Evolutionary conservation across 35 echinoderm and acorn worm genomes (phyloP).

Genomic region (Heliocidaris erythrogramma): DNA sequence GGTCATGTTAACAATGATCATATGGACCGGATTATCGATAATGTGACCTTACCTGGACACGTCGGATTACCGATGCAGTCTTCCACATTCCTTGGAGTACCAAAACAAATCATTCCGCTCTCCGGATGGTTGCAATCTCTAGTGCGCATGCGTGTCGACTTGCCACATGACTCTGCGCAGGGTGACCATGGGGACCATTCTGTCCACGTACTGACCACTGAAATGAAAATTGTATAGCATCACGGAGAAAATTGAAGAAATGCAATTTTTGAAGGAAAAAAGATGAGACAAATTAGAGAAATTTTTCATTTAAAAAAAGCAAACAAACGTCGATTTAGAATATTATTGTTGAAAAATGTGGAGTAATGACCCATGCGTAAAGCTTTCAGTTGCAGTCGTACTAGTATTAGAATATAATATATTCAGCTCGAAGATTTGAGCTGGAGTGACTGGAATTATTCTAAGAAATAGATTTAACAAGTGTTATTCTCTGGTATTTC

Average conservation of each 20-base stretch:
- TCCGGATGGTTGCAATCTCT: slow-evolving; percentile 40
- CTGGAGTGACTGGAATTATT: too few relatives aligned
- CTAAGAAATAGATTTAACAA: too few relatives aligned
- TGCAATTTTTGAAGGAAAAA: not conserved
- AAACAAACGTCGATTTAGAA: too few relatives aligned
- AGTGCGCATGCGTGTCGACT: not conserved
- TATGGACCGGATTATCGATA: too few relatives aligned
- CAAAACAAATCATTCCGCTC: slow-evolving; percentile 53
- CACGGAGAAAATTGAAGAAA: not conserved
- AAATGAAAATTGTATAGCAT: not conserved
- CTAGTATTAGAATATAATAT: too few relatives aligned
- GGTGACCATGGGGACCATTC: slow-evolving; percentile 33
- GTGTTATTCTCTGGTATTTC: too few relatives aligned
- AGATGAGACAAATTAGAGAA: not conserved
- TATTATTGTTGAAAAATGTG: too few relatives aligned
- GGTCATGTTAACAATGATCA: too few relatives aligned
- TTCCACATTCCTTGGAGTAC: not conserved
- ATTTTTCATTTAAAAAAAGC: too few relatives aligned
- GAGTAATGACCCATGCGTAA: too few relatives aligned
- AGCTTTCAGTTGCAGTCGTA: too few relatives aligned
- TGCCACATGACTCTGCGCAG: slow-evolving; percentile 25
- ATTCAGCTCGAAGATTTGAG: too few relatives aligned
- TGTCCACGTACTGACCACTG: not conserved
- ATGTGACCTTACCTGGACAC: slow-evolving; percentile 19
- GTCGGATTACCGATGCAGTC: not conserved